A percentile compares a stretch with the other conserved stretches of the same genome.
Evolutionary conservation across 2,888 invertebrate genomes (phyloP).

Genomic region (Alloscopus bannaensis): DNA sequence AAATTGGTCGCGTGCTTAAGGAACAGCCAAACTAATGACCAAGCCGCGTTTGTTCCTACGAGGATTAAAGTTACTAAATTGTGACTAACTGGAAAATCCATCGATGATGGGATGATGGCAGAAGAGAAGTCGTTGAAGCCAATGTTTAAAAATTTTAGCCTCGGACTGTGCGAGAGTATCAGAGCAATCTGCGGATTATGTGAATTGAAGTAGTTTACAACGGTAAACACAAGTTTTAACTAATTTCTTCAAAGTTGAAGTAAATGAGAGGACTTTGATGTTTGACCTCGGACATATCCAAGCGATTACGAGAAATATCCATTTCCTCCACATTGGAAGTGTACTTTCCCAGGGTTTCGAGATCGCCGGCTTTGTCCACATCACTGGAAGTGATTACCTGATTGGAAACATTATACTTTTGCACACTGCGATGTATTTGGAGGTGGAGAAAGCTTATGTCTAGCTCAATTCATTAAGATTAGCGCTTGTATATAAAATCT

Average conservation of each 20-base stretch:
- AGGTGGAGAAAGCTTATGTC: too few relatives aligned
- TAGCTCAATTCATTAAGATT: too few relatives aligned
- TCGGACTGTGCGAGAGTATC: conserved; percentile 90
- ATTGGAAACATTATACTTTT: too few relatives aligned
- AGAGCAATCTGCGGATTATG: conserved; percentile 82
- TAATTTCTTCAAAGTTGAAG: neutral
- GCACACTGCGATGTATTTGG: too few relatives aligned
- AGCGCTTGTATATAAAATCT: neutral
- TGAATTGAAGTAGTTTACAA: too few relatives aligned
- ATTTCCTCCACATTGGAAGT: conserved; percentile 93
- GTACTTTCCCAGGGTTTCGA: conserved; percentile 85
- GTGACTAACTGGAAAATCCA: conserved; percentile 33
- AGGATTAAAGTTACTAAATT: conserved; percentile 85
- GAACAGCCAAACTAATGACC: conserved; percentile 87
- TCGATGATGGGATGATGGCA: conserved; percentile 77
- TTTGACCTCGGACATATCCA: conserved; percentile 89
- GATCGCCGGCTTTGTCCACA: conserved; percentile 91
- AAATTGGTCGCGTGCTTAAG: conserved; percentile 77
- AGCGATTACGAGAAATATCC: conserved; percentile 93
- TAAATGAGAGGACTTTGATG: too few relatives aligned
- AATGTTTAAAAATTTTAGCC: conserved; percentile 91
- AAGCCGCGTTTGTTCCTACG: conserved; percentile 90
- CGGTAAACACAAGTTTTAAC: neutral
- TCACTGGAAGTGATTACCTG: conserved; percentile 87
- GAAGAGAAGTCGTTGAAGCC: conserved; percentile 90